Evolutionary conservation across 2,113 vertebrate genomes (phyloP).

Genomic region (Gasterosteus nipponicus): DNA sequence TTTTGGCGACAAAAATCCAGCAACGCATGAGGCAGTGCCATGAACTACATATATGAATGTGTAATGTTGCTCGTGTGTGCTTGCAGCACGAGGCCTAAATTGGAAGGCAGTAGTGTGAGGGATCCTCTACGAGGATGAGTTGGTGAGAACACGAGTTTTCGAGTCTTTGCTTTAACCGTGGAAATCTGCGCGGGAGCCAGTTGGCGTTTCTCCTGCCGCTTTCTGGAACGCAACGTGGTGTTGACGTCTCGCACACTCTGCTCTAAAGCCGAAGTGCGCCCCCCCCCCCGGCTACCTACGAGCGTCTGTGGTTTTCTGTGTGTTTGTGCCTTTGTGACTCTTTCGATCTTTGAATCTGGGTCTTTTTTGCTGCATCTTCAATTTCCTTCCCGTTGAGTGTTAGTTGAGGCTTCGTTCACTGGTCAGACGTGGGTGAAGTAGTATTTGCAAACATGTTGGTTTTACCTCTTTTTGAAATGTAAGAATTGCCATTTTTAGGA

Average conservation of each 20-base stretch:
- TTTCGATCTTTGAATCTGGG: constrained; percentile 11
- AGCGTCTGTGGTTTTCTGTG: constrained; percentile 23
- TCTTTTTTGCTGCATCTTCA: constrained; percentile 8
- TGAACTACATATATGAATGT: not conserved
- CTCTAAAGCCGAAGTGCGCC: constrained; percentile 67
- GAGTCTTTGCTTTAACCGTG: constrained; percentile 63
- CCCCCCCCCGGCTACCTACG: constrained; percentile 18
- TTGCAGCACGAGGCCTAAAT: constrained; percentile 20
- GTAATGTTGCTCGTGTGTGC: not conserved
- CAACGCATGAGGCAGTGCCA: constrained; percentile 25
- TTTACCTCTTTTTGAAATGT: not conserved
- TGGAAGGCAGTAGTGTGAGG: constrained; percentile 5
- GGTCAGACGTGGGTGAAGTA: constrained; percentile 21
- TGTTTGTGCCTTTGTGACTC: constrained; percentile 20
- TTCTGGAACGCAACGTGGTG: constrained; percentile 73
- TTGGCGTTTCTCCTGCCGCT: constrained; percentile 71
- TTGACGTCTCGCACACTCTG: constrained; percentile 82
- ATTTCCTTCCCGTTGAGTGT: constrained; percentile 15
- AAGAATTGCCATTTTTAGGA: not conserved
- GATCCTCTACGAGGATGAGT: constrained; percentile 44
- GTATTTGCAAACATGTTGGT: constrained; percentile 45
- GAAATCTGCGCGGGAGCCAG: constrained; percentile 62
- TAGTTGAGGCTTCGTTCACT: not conserved
- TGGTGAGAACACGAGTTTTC: constrained; percentile 78
- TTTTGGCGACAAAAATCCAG: constrained; percentile 34